Conservation (phyloP, 1,140 invertebrate genomes). For the Orchesella cincta region DNA sequence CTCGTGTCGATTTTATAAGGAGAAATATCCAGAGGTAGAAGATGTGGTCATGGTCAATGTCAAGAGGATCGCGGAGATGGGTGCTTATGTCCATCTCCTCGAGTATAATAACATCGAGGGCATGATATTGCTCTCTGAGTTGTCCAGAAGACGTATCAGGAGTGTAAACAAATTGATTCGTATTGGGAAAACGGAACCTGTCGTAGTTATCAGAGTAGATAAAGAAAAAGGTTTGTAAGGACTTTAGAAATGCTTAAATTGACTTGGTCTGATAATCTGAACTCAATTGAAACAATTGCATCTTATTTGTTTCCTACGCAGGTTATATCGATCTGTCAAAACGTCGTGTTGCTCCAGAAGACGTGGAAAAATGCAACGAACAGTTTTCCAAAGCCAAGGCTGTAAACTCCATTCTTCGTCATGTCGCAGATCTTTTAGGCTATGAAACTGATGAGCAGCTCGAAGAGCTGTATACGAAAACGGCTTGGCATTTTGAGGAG, state of each 20-base stretch:
- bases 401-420: slow-evolving; percentile 95
- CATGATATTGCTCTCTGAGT: slow-evolving; percentile 91
- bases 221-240: slow-evolving; percentile 99
- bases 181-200: slow-evolving; percentile 97
- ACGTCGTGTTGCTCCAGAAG: slow-evolving; percentile 94
- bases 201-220: slow-evolving; percentile 98
- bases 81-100: slow-evolving; percentile 95
- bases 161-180: slow-evolving; percentile 99
- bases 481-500: slow-evolving; percentile 98
- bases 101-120: slow-evolving; percentile 99
- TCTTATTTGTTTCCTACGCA: slow-evolving; percentile 56
- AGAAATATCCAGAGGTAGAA: slow-evolving; percentile 97
- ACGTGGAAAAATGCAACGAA: slow-evolving; percentile 97
- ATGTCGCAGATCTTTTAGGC: slow-evolving; percentile 91
- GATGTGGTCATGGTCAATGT: slow-evolving; percentile 99
- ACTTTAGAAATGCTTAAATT: not conserved
- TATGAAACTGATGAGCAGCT: slow-evolving; percentile 89
- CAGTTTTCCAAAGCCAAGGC: slow-evolving; percentile 98
- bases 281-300: not conserved
- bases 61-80: slow-evolving; percentile 97
- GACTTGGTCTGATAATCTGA: not conserved
- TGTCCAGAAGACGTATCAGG: slow-evolving; percentile 95
- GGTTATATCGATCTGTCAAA: slow-evolving; percentile 99
- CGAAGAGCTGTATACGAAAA: slow-evolving; percentile 93
- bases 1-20: slow-evolving; percentile 95